Evolutionary conservation across 2,797 vertebrate species (phyloP).

Genomic region (Clamator glandarius): DNA sequence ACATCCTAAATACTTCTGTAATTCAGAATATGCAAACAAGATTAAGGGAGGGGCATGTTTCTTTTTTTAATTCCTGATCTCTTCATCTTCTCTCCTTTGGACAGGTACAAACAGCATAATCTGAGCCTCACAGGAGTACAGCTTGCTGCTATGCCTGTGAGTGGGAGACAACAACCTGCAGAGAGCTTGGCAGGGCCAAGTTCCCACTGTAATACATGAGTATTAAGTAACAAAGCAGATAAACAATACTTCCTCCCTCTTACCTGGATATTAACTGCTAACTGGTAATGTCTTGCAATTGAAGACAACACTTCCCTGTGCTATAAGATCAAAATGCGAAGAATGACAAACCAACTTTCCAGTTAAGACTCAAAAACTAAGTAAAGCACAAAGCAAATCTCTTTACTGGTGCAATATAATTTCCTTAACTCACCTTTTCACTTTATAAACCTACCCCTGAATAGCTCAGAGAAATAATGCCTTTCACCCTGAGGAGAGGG

Average conservation of each 20-base stretch:
- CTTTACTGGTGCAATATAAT: neutral
- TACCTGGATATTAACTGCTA: neutral
- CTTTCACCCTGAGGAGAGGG: neutral
- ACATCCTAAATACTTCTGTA: neutral
- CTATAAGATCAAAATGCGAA: neutral
- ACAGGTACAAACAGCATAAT: neutral
- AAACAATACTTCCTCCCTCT: neutral
- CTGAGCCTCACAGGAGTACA: neutral
- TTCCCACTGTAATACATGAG: neutral
- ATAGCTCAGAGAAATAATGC: neutral
- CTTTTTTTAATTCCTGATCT: neutral
- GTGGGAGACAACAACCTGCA: neutral
- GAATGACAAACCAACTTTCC: neutral
- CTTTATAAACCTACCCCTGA: neutral
- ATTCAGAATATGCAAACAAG: neutral
- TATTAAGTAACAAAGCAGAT: neutral
- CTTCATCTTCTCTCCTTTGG: neutral
- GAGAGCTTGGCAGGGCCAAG: neutral
- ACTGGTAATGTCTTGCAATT: neutral
- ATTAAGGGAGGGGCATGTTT: neutral
- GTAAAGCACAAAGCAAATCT: neutral
- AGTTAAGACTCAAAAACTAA: neutral
- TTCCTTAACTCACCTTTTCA: neutral
- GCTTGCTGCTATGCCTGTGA: neutral
- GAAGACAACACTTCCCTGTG: neutral